Conservation (phyloP, 2,888 invertebrate species). For the Parnassius glacialis region DNA sequence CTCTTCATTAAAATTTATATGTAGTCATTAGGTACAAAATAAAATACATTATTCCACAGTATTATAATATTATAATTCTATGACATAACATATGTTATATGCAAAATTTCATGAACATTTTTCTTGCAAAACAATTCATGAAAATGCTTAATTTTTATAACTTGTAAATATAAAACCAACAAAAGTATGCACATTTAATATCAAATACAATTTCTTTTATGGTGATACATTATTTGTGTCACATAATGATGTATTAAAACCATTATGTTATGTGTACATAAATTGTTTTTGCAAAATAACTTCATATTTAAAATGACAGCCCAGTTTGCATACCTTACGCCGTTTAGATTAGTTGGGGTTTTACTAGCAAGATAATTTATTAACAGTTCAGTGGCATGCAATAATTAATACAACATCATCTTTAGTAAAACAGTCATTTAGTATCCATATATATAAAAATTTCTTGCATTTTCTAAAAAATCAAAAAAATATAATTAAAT, state of each 20-base stretch:
- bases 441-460: not conserved
- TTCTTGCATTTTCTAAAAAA: not conserved
- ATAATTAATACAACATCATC: not conserved
- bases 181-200: too few species aligned
- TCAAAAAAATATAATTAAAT: not conserved
- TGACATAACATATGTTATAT: too few species aligned
- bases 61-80: too few species aligned
- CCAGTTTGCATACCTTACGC: conserved; percentile 6
- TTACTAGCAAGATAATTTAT: not conserved
- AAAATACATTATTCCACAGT: too few species aligned
- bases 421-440: not conserved
- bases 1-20: too few species aligned
- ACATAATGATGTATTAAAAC: not conserved
- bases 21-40: too few species aligned
- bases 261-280: not conserved
- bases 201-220: too few species aligned
- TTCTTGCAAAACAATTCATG: not conserved
- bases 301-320: too few species aligned
- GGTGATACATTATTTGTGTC: not conserved
- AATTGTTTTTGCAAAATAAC: not conserved
- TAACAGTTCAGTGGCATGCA: not conserved
- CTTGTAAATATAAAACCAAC: not conserved
- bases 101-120: not conserved
- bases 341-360: not conserved
- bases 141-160: not conserved